A percentile compares a stretch with the other conserved stretches of the same genome.
Conservation (phyloP, 23 tunicate genomes). For the Botrylloides violaceus region DNA sequence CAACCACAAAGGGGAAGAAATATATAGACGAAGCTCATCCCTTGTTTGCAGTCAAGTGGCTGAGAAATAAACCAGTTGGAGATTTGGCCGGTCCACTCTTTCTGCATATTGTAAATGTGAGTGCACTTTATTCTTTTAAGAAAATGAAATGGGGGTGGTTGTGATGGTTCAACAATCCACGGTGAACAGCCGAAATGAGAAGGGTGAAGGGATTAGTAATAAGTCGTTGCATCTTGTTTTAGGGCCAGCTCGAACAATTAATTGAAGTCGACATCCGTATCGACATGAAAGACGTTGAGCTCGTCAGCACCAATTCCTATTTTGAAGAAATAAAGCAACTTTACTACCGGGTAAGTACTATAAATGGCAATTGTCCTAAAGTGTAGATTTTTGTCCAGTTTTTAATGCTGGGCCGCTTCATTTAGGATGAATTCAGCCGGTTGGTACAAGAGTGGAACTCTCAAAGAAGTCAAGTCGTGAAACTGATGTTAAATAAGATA, state of each 20-base stretch:
- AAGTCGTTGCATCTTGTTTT: background rate
- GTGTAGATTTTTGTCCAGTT: background rate
- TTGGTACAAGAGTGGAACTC: constrained; percentile 87
- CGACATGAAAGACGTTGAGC: constrained; percentile 49
- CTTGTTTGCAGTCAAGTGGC: constrained; percentile 39
- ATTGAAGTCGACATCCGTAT: constrained; percentile 62
- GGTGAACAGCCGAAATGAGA: too few relatives aligned
- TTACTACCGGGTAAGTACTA: constrained; percentile 61
- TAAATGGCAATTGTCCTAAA: background rate
- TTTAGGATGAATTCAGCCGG: constrained; percentile 89
- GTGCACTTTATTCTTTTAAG: too few relatives aligned
- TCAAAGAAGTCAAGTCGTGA: constrained; percentile 60
- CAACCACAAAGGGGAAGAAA: constrained; percentile 86
- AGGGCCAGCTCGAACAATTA: constrained; percentile 70
- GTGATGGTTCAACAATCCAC: background rate
- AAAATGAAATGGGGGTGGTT: background rate
- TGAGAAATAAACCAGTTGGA: constrained; percentile 80
- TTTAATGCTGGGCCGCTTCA: background rate
- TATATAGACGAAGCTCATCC: constrained; percentile 86
- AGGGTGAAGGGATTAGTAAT: too few relatives aligned
- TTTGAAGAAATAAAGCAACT: constrained; percentile 87
- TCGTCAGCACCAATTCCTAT: constrained; percentile 44
- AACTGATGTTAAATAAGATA: constrained; percentile 69
- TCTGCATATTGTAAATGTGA: constrained; percentile 66
- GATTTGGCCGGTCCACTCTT: constrained; percentile 61